Conservation (phyloP, 53 echinoderm and acorn worm species). For the Actinopyga echinites region DNA sequence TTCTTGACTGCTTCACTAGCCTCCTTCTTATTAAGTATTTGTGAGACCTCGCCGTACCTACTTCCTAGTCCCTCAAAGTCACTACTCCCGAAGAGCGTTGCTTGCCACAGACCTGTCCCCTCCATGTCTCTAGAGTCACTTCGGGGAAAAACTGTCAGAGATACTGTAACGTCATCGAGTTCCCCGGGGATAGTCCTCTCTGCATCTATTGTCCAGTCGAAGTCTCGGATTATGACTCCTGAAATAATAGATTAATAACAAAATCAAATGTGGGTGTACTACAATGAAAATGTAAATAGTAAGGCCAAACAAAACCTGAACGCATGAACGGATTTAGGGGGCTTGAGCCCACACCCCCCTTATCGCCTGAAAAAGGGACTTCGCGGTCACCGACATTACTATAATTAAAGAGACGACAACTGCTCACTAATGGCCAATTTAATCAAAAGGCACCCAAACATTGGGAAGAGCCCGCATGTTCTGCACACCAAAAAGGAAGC, state of each 20-base stretch:
- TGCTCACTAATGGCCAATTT: too few species aligned
- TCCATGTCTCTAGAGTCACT: constrained; percentile 7
- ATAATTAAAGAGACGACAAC: too few species aligned
- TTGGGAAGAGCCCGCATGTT: too few species aligned
- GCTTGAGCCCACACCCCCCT: too few species aligned
- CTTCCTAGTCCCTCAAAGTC: constrained; percentile 6
- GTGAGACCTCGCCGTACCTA: neutral
- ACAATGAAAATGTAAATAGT: too few species aligned
- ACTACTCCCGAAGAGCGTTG: neutral
- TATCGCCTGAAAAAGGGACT: too few species aligned
- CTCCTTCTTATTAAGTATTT: neutral
- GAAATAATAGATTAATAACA: neutral
- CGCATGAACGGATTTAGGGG: too few species aligned
- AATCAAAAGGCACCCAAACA: too few species aligned
- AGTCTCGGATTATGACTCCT: neutral
- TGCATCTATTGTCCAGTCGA: constrained; percentile 29
- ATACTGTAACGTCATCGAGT: neutral
- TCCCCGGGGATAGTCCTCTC: neutral
- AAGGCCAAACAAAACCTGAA: too few species aligned
- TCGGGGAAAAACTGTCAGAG: neutral
- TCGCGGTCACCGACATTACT: too few species aligned
- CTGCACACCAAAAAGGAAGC: too few species aligned
- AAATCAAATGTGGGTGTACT: too few species aligned
- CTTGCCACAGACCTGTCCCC: neutral
- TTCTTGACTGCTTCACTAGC: neutral